Base-by-base conservation (phyloP, 1,140 invertebrate genomes). In the Pinna nobilis region DNA sequence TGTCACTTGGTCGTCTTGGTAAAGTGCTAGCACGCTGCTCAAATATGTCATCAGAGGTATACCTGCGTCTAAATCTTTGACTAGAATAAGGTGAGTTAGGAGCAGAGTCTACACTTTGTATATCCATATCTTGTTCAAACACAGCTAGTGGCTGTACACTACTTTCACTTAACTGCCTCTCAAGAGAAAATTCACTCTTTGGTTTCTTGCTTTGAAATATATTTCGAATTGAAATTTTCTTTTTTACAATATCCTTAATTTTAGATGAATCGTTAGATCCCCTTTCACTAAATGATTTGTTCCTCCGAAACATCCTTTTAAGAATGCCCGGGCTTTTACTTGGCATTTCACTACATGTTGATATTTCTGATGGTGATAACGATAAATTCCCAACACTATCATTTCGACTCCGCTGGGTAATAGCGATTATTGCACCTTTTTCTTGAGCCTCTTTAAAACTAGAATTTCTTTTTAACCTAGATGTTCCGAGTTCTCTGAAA, bases 51-150 rank as follows among this genome's bases (percentile, higher is more conserved):
- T 73, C 79, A 55, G 79, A 78, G 2, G 79, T 81, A 44, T 81
- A 74, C 23, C 79, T 63, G 18, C 76, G 59, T 33, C 68, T 64
- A 30, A 81, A 76, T 35, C 70, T 59, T 18, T 49, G 55, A 78
- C 47, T 72, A 30, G 70, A 70, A 70, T 67, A 81, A 18, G 81
- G 81, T n/a, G 82, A 82, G 23, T 70, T 72, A 11, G 81, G 78
- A 15, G 79, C 72, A 37, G 81, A 81, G 30, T 76, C 78, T 13
- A 83, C 67, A 51, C 78, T 73, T 23, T 78, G 81, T 47, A 84
- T 86, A 50, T 86, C 84, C 51, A 82, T 75, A 41, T 80, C 77
- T 64, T 72, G 74, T n/a, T 83, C 73, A 73, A 84, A 86, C n/a
- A 75, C 74, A 30, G 81, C 82, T 32, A 84, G 73, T 11, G 82